A percentile compares a stretch with the other conserved stretches of the same genome.
These are phyloP conservation scores for Habroteleia sp. DNA, from an alignment of 2,888 invertebrate genomes.

Conservation along the genomic window DNA sequence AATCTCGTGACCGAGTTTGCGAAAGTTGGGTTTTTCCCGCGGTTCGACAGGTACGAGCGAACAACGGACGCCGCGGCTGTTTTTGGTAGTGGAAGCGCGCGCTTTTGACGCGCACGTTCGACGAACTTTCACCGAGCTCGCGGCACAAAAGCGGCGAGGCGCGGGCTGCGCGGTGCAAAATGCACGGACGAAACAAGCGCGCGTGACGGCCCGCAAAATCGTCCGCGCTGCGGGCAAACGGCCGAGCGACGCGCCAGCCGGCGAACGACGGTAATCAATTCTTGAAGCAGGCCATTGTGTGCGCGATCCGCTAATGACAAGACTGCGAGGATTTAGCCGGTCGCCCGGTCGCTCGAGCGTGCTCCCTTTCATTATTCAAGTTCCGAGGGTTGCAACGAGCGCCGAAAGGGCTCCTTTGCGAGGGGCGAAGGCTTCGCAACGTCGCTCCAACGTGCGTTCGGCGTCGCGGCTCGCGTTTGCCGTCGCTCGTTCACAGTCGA, in stretches of 20 bases:
- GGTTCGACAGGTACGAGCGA: no score
- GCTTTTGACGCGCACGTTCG: no score
- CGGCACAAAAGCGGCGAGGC: constrained; percentile 21
- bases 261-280: constrained; percentile 52
- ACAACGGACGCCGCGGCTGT: no score
- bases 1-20: constrained; percentile 17
- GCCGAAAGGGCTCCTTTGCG: constrained; percentile 24
- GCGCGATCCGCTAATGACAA: constrained; percentile 62
- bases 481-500: no score
- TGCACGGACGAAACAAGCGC: constrained; percentile 35
- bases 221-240: constrained; percentile 35
- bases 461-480: no score
- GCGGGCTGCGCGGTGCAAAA: constrained; percentile 14
- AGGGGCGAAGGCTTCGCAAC: constrained; percentile 34
- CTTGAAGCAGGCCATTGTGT: constrained; percentile 53
- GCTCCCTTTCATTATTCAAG: constrained; percentile 57
- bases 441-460: constrained; percentile 23
- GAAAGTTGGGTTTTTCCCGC: constrained; percentile 28
- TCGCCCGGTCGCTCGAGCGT: constrained; percentile 45
- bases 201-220: constrained; percentile 54
- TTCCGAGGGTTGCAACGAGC: constrained; percentile 45
- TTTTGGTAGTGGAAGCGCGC: no score
- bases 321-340: constrained; percentile 49
- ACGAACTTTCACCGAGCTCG: no score
- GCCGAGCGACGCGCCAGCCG: constrained; percentile 4